Conservation (phyloP, 2,797 vertebrate species). For the Cynopterus sphinx region DNA sequence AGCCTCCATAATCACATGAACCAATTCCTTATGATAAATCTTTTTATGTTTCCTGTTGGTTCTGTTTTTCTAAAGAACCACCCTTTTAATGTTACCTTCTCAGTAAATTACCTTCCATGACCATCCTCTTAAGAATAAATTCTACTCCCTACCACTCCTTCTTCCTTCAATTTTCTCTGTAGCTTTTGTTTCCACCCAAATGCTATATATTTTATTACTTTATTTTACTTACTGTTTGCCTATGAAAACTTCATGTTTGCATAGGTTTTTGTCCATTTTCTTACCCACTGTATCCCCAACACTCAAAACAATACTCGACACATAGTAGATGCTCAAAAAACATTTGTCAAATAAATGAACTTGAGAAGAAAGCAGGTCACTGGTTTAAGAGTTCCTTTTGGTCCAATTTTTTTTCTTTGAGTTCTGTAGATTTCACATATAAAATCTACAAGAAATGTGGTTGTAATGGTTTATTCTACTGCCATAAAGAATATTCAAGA, state of each 20-base stretch:
- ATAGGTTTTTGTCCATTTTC: background rate
- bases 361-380: background rate
- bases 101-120: background rate
- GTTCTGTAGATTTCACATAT: background rate
- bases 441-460: background rate
- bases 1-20: background rate
- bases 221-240: background rate
- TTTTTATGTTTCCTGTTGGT: background rate
- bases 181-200: background rate
- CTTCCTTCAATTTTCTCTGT: background rate
- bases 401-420: background rate
- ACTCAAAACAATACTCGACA: background rate
- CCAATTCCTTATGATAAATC: background rate
- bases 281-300: background rate
- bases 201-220: background rate
- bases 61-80: background rate
- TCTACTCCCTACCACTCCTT: background rate
- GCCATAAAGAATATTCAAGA: background rate
- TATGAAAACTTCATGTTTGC: background rate
- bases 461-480: background rate
- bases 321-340: background rate
- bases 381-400: background rate
- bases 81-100: background rate
- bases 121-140: background rate
- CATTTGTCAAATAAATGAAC: background rate